Evolutionary conservation across 92 coral and sea anemone genomes (phyloP).

Genomic region (Muricea muricata): DNA sequence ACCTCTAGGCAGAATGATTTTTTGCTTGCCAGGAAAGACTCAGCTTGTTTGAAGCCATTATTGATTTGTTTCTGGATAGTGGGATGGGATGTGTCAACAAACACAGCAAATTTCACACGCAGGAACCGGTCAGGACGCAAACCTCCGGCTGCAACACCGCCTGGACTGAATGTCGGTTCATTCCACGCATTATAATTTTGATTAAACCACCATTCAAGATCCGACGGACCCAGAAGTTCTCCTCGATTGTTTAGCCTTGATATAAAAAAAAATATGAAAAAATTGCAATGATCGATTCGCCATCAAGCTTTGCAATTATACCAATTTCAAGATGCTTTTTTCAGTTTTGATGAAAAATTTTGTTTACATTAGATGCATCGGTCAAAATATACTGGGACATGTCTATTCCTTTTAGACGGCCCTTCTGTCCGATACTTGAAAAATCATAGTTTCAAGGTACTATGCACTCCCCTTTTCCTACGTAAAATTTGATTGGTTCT

Average conservation of each 20-base stretch:
- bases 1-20: slow-evolving; percentile 83
- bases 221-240: slow-evolving; percentile 76
- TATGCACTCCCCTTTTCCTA: too few relatives aligned
- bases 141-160: slow-evolving; percentile 70
- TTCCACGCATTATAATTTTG: slow-evolving; percentile 80
- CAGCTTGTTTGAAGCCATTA: slow-evolving; percentile 68
- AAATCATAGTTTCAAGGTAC: too few relatives aligned
- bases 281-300: too few relatives aligned
- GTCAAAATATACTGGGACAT: too few relatives aligned
- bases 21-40: slow-evolving; percentile 57
- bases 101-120: slow-evolving; percentile 78
- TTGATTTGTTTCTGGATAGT: slow-evolving; percentile 63
- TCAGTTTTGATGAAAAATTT: too few relatives aligned
- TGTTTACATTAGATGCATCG: too few relatives aligned
- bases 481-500: too few relatives aligned
- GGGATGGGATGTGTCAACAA: slow-evolving; percentile 75
- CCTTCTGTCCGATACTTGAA: too few relatives aligned
- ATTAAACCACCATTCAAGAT: slow-evolving; percentile 91
- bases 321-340: too few relatives aligned
- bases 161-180: slow-evolving; percentile 73
- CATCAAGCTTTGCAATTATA: too few relatives aligned
- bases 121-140: slow-evolving; percentile 68
- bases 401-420: too few relatives aligned
- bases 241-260: slow-evolving; percentile 80
- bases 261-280: too few relatives aligned